phyloP scores from a whole-genome alignment of 2,113 vertebrate genomes.

The Hippocampus guttulatus region DNA sequence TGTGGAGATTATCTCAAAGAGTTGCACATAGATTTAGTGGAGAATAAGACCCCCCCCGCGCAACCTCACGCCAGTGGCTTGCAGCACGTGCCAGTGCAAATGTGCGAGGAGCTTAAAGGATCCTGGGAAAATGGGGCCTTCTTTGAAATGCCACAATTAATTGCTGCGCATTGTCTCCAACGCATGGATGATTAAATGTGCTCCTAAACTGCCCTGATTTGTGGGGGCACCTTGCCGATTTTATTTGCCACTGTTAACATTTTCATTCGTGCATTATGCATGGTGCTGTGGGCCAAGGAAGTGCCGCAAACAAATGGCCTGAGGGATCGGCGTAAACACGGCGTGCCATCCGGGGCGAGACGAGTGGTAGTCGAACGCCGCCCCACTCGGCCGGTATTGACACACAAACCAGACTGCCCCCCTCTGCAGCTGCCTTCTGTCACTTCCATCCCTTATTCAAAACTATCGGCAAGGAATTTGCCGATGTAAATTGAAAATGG shows the following conservation, averaged over 20 bases:
- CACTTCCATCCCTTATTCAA: constrained; percentile 14
- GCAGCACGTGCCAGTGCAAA: constrained; percentile 29
- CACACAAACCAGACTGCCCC: constrained; percentile 45
- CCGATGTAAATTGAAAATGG: constrained; percentile 10
- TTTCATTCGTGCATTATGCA: constrained; percentile 80
- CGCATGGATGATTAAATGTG: constrained; percentile 75
- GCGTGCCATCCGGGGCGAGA: constrained; percentile 49
- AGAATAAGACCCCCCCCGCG: constrained; percentile 1
- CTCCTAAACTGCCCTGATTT: constrained; percentile 79
- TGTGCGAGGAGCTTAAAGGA: constrained; percentile 46
- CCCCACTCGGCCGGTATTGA: constrained; percentile 39
- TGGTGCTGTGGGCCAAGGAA: constrained; percentile 73
- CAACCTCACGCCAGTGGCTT: constrained; percentile 14
- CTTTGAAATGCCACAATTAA: constrained; percentile 80
- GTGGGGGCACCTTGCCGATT: constrained; percentile 80
- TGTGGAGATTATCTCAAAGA: constrained; percentile 39
- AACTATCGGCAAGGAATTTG: constrained; percentile 13
- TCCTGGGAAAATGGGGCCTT: constrained; percentile 71
- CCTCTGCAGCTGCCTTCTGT: constrained; percentile 24
- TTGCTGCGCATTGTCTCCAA: constrained; percentile 68
- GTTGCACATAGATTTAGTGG: constrained; percentile 9
- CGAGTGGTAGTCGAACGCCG: constrained; percentile 48
- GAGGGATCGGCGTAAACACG: constrained; percentile 71
- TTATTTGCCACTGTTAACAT: constrained; percentile 83
- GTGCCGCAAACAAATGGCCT: constrained; percentile 78